Evolutionary conservation across 2,113 vertebrate genomes (phyloP), one percentile per base, ranked within the genome.

Genomic region (Coryphaenoides rupestris): DNA sequence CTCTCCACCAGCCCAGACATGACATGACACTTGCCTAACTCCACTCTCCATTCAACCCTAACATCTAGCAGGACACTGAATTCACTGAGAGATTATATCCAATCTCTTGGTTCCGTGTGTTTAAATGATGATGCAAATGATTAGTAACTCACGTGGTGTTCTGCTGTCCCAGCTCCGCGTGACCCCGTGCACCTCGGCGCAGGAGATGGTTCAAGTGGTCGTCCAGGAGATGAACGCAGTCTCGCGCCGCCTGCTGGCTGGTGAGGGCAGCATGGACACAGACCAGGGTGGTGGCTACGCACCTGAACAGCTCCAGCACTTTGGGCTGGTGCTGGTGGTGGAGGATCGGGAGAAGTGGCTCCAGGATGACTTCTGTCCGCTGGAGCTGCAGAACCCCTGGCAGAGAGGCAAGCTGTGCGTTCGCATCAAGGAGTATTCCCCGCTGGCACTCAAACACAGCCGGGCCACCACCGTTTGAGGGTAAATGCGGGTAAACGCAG

Each of bases 151-250:
- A n/a, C n/a, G n/a, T 5, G 19, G 53, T 19, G 53, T 6, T 6
- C n/a, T 15, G 2, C 58, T 55, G 23, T 17, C 53, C 15, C 85
- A 96, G 95, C 88, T 96, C 58, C 92, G 91, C 53, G 81, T 93
- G 71, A 94, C 90, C 56, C 83, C 84, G 58, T 87, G 87, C 70
- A 95, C 92, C 0, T 91, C 91, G 0, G 93, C 92, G 0, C 61
- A 76, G 63, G 94, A 96, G 79, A 91, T 96, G 84, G 89, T 96
- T 45, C 91, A 91, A 72, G 73, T 95, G 80, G 95, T 94, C 74
- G 93, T 96, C 57, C 91, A 92, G 16, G 91, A 96, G 88, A 95
- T 95, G 89, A 95, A 95, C 15, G 16, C 52, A 0, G 62, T 93
- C 56, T 91, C 90, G 0, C 84, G 75, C 0, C 68, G 81, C 0